Conservation (phyloP, 1,140 invertebrate species). For the Popillia japonica region DNA sequence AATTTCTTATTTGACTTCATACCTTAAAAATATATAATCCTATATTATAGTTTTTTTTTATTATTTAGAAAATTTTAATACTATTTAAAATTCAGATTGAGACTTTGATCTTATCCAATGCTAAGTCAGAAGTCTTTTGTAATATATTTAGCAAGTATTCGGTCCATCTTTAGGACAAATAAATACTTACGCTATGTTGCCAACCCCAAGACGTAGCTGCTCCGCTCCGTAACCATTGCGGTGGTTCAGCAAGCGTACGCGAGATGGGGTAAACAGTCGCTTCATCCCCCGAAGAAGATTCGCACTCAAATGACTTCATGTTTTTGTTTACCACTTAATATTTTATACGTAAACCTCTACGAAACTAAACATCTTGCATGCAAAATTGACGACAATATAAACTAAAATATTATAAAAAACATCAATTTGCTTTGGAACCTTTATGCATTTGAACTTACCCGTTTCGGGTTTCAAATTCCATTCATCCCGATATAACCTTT, state of each 20-base stretch:
- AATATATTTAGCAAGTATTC: too few relatives aligned
- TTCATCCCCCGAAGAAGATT: slow-evolving; percentile 60
- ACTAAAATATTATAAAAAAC: background rate
- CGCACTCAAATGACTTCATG: slow-evolving; percentile 60
- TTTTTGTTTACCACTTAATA: slow-evolving; percentile 23
- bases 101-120: background rate
- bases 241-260: slow-evolving; percentile 52
- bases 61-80: background rate
- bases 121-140: too few relatives aligned
- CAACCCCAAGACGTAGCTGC: slow-evolving; percentile 56
- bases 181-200: slow-evolving; percentile 55
- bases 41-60: too few relatives aligned
- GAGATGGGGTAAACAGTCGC: slow-evolving; percentile 57
- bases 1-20: too few relatives aligned
- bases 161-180: background rate
- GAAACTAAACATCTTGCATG: background rate
- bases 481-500: slow-evolving; percentile 4
- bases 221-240: slow-evolving; percentile 54
- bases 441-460: background rate
- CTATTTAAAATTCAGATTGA: background rate
- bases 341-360: background rate
- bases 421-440: background rate
- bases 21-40: too few relatives aligned
- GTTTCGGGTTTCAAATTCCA: background rate
- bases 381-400: background rate